Percentiles rank a stretch among this genome's conserved stretches.
These are phyloP conservation scores for Tanypteryx hageni DNA, from an alignment of 2,888 invertebrate genomes.

Conservation along the genomic window DNA sequence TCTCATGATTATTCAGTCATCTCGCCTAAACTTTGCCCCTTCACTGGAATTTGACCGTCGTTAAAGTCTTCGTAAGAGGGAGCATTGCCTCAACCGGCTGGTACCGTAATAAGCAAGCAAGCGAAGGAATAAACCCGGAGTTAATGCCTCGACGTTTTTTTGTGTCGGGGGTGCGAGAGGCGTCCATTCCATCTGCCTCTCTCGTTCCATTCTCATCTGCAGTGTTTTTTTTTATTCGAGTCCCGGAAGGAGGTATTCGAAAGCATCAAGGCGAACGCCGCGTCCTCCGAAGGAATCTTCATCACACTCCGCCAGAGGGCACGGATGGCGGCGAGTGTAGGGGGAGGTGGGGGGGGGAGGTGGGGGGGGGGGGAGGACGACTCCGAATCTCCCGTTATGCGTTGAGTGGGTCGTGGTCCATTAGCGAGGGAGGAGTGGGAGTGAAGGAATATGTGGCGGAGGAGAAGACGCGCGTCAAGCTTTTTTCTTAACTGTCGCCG, in stretches of 20 bases:
- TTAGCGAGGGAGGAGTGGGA: background rate
- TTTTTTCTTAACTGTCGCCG: background rate
- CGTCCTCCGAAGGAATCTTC: background rate
- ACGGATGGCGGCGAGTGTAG: background rate
- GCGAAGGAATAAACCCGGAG: too few species aligned
- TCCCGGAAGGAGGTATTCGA: background rate
- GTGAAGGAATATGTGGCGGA: background rate
- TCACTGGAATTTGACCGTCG: too few species aligned
- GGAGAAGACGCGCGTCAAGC: background rate
- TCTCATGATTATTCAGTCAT: too few species aligned
- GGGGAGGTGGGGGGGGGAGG: background rate
- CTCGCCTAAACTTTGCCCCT: too few species aligned
- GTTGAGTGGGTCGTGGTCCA: constrained; percentile 8
- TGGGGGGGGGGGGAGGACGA: background rate
- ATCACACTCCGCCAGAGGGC: background rate
- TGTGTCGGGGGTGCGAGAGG: too few species aligned
- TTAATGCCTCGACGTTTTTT: too few species aligned
- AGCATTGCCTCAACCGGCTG: too few species aligned
- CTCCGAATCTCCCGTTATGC: background rate
- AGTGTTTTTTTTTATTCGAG: background rate
- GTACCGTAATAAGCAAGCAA: too few species aligned
- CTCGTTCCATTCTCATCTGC: background rate
- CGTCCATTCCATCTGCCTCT: background rate
- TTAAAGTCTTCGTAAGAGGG: too few species aligned
- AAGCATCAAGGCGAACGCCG: background rate